Evolutionary conservation across 2,888 invertebrate species (phyloP).

Genomic region (Trichacis sp.): DNA sequence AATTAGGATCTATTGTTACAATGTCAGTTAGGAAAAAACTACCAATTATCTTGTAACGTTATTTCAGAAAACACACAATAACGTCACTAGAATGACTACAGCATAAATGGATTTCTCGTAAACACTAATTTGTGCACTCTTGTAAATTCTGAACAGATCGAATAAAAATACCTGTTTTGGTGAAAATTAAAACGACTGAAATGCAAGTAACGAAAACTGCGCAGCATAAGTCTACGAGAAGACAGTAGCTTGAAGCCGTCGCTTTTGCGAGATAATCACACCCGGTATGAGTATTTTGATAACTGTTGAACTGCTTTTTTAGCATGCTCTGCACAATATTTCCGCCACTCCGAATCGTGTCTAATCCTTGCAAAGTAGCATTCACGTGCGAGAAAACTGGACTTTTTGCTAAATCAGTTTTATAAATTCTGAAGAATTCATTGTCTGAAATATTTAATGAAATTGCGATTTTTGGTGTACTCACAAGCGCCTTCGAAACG

Average conservation of each 20-base stretch:
- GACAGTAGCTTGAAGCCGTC: constrained; percentile 20
- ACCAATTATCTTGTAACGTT: no score
- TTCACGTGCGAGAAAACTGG: constrained; percentile 93
- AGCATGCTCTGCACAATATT: constrained; percentile 76
- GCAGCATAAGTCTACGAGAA: constrained; percentile 26
- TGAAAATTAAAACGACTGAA: constrained; percentile 14
- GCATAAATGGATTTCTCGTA: no score
- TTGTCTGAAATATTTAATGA: no score
- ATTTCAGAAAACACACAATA: no score
- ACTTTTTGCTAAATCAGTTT: constrained; percentile 76
- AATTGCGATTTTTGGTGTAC: constrained; percentile 20
- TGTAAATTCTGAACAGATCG: no score
- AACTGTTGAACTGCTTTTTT: constrained; percentile 78
- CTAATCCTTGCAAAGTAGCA: constrained; percentile 85
- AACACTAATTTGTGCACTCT: no score
- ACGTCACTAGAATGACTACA: no score
- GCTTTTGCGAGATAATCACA: constrained; percentile 77
- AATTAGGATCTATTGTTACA: no score
- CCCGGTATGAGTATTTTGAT: constrained; percentile 78
- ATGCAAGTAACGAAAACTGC: constrained; percentile 18
- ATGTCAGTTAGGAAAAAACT: no score
- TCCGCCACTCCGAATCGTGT: constrained; percentile 86
- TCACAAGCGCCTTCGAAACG: constrained; percentile 72
- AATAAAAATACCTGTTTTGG: constrained; percentile 23
- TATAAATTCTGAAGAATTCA: no score